Evolutionary conservation across 2,888 invertebrate species (phyloP), one percentile per base, ranked within the genome.

Genomic region (Dione vanillae): DNA sequence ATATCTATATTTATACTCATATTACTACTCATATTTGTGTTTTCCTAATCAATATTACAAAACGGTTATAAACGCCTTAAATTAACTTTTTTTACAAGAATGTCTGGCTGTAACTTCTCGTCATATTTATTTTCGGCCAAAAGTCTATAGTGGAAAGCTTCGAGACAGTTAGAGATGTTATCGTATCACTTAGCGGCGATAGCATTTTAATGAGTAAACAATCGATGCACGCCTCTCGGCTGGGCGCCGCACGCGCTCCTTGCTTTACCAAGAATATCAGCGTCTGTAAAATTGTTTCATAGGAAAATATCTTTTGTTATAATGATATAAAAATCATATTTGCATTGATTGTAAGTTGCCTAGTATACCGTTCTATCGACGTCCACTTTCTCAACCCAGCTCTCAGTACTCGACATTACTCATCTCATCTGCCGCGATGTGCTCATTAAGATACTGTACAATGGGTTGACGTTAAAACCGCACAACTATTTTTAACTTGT

Each of bases 151-250:
- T 67, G 68, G 71, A 74, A 76, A 68, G 66, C 76, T 80, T 49
- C 80, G 80, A 84, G 86, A 91, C 91, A 90, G 91, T 91, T 90
- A 90, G 83, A 91, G 93, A 92, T 92, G 86, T 80, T 92, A 93
- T 93, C 92, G 78, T 52, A 70, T 65, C 81, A 78, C 87, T 88
- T 86, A 85, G 85, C 89, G 83, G 89, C 85, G 92, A 91, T 91
- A 91, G 89, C 84, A 90, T 91, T 92, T 91, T 93, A 93, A 93
- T 93, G 93, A 93, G 92, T 92, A 93, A 93, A 93, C 93, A 93
- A 93, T 93, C 92, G 92, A 91, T 90, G 91, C 92, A 91, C 92
- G 93, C 85, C 83, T 88, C 93, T 70, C 92, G 69, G 90, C 81
- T 85, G 92, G 92, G 81, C 79, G 91, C 90, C 92, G 90, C 92